phyloP scores from a whole-genome alignment of 2,888 invertebrate species.

The Bellardia bayeri region DNA sequence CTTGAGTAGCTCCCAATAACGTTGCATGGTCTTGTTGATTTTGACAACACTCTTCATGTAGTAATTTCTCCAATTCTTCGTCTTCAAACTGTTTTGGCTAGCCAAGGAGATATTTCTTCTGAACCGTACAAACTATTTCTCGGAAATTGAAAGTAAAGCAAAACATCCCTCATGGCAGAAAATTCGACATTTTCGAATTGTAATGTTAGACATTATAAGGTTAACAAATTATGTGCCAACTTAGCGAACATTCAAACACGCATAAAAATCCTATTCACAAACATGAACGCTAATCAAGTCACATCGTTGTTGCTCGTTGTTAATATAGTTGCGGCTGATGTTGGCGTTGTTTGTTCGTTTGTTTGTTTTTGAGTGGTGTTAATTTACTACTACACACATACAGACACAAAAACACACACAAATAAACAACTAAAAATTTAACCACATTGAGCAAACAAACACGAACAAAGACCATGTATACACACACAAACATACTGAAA shows the following conservation, averaged over 20 bases:
- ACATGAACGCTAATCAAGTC: neutral
- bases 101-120: too few species aligned
- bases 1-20: too few species aligned
- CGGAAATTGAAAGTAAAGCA: too few species aligned
- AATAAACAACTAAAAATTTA: slow-evolving; percentile 18
- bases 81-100: too few species aligned
- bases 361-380: slow-evolving; percentile 52
- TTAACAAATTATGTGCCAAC: slow-evolving; percentile 12
- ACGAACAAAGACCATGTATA: slow-evolving; percentile 3
- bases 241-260: slow-evolving; percentile 22
- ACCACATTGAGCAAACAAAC: slow-evolving; percentile 40
- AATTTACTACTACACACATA: slow-evolving; percentile 33
- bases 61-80: too few species aligned
- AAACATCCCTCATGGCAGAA: too few species aligned
- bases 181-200: too few species aligned
- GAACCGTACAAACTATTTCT: too few species aligned
- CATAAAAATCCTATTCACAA: slow-evolving; percentile 12
- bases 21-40: too few species aligned
- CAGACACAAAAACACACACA: slow-evolving; percentile 6
- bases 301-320: neutral
- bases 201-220: neutral
- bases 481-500: neutral
- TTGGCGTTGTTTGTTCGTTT: slow-evolving; percentile 22
- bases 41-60: too few species aligned
- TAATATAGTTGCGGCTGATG: slow-evolving; percentile 6